A percentile compares a stretch with the other conserved stretches of the same genome.
These are phyloP conservation scores for Podocnemis expansa DNA, from an alignment of 2,113 vertebrate species.

Conservation along the genomic window DNA sequence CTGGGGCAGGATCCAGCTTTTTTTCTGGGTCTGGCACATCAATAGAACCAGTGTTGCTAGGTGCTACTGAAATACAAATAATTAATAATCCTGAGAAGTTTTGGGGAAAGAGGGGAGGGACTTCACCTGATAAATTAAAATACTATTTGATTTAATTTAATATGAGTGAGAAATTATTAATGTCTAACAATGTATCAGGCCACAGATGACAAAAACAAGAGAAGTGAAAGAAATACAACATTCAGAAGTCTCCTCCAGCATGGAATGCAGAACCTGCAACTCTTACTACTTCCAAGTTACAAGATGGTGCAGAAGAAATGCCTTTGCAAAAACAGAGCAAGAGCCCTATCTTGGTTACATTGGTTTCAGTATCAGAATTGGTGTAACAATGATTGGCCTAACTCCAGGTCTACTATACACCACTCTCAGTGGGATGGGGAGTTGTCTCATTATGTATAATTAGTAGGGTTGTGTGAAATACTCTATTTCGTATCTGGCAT, in stretches of 20 bases:
- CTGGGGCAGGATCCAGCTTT: fast-evolving
- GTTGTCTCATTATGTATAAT: fast-evolving
- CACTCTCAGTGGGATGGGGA: neutral
- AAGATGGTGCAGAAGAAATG: neutral
- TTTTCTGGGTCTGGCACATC: neutral
- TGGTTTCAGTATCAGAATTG: neutral
- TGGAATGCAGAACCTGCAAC: neutral
- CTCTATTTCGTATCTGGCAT: neutral
- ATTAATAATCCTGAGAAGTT: neutral
- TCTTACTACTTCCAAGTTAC: neutral
- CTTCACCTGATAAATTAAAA: neutral
- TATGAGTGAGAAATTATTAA: neutral
- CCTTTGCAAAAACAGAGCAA: neutral
- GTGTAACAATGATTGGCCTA: neutral
- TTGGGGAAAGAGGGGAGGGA: neutral
- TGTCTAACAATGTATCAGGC: neutral
- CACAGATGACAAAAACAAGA: neutral
- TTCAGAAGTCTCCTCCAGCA: neutral
- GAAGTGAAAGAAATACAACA: neutral
- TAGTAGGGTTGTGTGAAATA: neutral
- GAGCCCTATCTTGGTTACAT: neutral
- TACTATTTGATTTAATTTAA: neutral
- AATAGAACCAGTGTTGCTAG: neutral
- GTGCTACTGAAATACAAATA: neutral
- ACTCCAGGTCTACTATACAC: neutral